phyloP scores from a whole-genome alignment of 2,888 invertebrate species.

The Tanypteryx hageni region DNA sequence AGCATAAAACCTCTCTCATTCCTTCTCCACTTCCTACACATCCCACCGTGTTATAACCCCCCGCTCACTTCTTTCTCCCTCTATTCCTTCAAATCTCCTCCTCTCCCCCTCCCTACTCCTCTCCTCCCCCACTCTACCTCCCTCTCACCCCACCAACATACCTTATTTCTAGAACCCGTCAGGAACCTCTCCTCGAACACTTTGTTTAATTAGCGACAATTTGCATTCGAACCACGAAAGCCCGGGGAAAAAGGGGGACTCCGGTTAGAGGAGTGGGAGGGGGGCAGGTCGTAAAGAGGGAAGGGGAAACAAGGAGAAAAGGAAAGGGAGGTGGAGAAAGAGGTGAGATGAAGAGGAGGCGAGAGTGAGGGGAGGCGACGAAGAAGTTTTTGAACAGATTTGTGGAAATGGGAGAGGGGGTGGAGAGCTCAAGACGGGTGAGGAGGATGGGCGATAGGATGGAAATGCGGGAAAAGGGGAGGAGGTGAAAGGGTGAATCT shows the following conservation, averaged over 20 bases:
- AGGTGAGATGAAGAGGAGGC: background rate
- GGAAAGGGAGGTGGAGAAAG: background rate
- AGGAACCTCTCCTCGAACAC: slow-evolving; percentile 27
- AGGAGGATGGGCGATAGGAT: background rate
- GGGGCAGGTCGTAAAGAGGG: background rate
- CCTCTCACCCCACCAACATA: background rate
- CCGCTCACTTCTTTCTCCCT: no score
- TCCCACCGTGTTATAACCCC: no score
- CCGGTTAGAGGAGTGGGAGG: background rate
- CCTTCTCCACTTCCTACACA: no score
- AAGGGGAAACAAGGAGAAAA: background rate
- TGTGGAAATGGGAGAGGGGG: background rate
- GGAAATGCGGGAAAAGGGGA: background rate
- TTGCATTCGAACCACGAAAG: slow-evolving; percentile 65
- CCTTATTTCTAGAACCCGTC: background rate
- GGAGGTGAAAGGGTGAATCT: background rate
- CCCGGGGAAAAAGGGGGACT: background rate
- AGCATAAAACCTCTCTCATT: no score
- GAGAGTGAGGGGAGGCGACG: background rate
- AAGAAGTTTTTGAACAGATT: slow-evolving; percentile 44
- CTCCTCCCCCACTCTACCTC: background rate
- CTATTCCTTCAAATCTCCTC: background rate
- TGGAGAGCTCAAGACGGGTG: background rate
- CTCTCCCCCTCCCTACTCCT: background rate
- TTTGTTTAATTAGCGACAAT: slow-evolving; percentile 67